These are phyloP conservation scores for Lepilemur septentrionalis DNA, from an alignment of 2,797 vertebrate genomes.

Conservation along the genomic window DNA sequence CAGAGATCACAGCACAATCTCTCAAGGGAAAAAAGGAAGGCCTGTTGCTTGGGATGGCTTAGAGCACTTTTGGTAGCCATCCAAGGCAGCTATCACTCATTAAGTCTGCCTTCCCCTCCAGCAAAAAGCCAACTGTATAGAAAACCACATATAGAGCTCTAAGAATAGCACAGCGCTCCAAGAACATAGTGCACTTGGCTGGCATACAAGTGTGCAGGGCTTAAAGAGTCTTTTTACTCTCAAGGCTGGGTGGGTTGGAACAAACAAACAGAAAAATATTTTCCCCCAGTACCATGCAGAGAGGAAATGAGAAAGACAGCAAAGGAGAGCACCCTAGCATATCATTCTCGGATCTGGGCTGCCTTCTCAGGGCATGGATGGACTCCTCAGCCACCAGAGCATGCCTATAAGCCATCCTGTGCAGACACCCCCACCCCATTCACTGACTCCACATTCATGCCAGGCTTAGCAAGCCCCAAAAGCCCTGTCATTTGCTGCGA, in stretches of 20 bases:
- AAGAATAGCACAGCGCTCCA: conserved; percentile 55
- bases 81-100: conserved; percentile 62
- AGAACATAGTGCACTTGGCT: conserved; percentile 47
- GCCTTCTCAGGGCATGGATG: neutral
- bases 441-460: neutral
- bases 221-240: neutral
- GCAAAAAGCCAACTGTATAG: conserved; percentile 61
- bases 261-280: conserved; percentile 37
- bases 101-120: conserved; percentile 60
- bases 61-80: conserved; percentile 56
- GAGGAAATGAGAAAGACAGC: conserved; percentile 27
- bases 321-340: neutral
- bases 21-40: conserved; percentile 58
- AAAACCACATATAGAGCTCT: conserved; percentile 53
- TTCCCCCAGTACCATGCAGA: neutral
- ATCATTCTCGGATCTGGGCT: neutral
- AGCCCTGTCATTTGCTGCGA: neutral
- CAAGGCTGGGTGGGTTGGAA: conserved; percentile 25
- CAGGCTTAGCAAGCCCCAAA: neutral
- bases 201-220: neutral
- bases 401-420: neutral
- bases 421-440: neutral
- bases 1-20: conserved; percentile 61
- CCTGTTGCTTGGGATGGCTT: conserved; percentile 59
- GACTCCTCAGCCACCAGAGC: neutral